Evolutionary conservation across 2,888 invertebrate species (phyloP).

Genomic region (Pecten maximus): DNA sequence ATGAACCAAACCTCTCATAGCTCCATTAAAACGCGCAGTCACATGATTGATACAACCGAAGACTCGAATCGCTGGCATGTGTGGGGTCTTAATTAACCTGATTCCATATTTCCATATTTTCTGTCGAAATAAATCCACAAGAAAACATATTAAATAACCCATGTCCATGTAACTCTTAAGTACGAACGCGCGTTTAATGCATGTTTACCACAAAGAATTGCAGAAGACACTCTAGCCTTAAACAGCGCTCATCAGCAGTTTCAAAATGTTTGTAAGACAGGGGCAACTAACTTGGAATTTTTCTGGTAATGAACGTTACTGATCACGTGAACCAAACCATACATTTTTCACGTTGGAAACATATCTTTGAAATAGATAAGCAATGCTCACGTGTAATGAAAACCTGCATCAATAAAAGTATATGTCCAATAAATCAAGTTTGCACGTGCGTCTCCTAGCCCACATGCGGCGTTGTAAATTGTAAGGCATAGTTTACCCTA

Average conservation of each 20-base stretch:
- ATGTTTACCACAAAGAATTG: neutral
- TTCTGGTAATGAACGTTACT: neutral
- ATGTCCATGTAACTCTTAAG: neutral
- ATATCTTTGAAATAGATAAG: conserved; percentile 35
- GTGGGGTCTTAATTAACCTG: neutral
- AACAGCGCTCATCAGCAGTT: neutral
- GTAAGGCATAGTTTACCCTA: neutral
- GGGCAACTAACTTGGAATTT: neutral
- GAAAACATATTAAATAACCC: neutral
- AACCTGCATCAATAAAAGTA: neutral
- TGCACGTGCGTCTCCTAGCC: neutral
- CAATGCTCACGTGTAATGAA: neutral
- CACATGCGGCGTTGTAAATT: conserved; percentile 4
- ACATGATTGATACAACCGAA: neutral
- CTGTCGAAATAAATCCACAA: neutral
- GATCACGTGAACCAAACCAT: neutral
- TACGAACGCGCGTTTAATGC: neutral
- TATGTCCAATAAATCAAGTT: conserved; percentile 14
- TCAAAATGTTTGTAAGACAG: neutral
- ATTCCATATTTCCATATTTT: neutral
- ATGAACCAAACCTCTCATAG: neutral
- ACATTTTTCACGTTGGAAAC: neutral
- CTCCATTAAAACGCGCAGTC: neutral
- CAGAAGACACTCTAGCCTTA: neutral
- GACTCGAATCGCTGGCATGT: neutral